Conservation (phyloP, 2,113 vertebrate species). For the Elanoides forficatus region DNA sequence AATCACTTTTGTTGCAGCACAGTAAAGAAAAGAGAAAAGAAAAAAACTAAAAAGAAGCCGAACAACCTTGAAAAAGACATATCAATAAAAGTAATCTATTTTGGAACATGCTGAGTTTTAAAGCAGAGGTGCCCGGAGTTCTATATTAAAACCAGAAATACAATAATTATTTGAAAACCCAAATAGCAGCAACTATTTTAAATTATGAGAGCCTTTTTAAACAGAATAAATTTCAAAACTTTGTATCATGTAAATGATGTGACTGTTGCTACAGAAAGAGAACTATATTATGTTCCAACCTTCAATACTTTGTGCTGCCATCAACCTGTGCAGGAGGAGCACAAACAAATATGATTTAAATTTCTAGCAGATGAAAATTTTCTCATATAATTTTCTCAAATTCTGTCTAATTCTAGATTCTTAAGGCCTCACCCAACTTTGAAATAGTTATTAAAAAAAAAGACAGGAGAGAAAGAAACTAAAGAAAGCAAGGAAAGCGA, state of each 20-base stretch:
- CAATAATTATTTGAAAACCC: background rate
- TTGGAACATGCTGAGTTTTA: background rate
- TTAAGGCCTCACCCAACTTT: background rate
- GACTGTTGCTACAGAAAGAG: background rate
- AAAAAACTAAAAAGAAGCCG: background rate
- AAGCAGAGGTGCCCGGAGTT: background rate
- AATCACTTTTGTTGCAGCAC: background rate
- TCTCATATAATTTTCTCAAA: background rate
- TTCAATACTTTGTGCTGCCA: background rate
- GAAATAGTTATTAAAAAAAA: background rate
- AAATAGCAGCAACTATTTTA: background rate
- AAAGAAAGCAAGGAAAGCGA: no score
- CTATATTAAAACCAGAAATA: background rate
- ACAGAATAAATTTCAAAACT: background rate
- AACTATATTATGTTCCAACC: background rate
- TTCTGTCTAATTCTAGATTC: background rate
- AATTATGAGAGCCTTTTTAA: background rate
- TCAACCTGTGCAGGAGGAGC: background rate
- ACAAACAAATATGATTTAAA: background rate
- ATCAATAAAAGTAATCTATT: background rate
- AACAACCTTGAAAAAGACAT: background rate
- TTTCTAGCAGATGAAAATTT: background rate
- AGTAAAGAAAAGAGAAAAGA: background rate
- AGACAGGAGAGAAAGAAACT: background rate
- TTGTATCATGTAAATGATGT: background rate